phyloP scores from a whole-genome alignment of 2,797 vertebrate species.

The Syndactyla subalaris region DNA sequence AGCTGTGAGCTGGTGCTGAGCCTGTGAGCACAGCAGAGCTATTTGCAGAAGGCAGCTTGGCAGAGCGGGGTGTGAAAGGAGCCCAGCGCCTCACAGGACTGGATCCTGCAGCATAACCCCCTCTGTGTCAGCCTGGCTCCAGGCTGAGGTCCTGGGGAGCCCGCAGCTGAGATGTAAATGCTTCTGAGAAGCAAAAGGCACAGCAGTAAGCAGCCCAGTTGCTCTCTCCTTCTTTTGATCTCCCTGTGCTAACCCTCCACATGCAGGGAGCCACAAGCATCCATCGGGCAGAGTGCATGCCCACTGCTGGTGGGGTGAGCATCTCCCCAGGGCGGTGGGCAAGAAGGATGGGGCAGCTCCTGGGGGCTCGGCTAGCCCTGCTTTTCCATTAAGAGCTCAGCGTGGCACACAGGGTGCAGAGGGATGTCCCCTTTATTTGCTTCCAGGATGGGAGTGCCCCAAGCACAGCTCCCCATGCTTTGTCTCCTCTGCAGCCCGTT shows the following conservation, averaged over 20 bases:
- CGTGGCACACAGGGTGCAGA: rapidly evolving
- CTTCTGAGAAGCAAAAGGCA: not conserved
- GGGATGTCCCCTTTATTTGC: not conserved
- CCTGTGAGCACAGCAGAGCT: rapidly evolving
- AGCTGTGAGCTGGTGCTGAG: not conserved
- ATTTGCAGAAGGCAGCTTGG: not conserved
- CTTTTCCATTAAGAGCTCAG: not conserved
- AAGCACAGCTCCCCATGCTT: rapidly evolving
- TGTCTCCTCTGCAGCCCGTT: rapidly evolving
- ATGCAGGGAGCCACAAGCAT: not conserved
- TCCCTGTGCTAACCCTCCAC: not conserved
- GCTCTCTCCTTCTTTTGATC: not conserved
- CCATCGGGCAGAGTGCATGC: not conserved
- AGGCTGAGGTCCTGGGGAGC: not conserved
- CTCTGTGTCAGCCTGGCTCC: not conserved
- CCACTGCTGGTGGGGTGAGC: not conserved
- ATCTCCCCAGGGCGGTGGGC: rapidly evolving
- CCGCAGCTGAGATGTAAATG: rapidly evolving
- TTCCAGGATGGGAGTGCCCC: not conserved
- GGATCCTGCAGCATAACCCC: not conserved
- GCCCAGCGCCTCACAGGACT: rapidly evolving
- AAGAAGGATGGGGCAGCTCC: not conserved
- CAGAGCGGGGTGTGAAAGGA: not conserved
- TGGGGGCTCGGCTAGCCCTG: rapidly evolving
- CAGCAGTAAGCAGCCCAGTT: not conserved